A percentile compares a stretch with the other conserved stretches of the same genome.
phyloP scores from a whole-genome alignment of 2,113 vertebrate species.

The Ctenodactylus gundi region DNA sequence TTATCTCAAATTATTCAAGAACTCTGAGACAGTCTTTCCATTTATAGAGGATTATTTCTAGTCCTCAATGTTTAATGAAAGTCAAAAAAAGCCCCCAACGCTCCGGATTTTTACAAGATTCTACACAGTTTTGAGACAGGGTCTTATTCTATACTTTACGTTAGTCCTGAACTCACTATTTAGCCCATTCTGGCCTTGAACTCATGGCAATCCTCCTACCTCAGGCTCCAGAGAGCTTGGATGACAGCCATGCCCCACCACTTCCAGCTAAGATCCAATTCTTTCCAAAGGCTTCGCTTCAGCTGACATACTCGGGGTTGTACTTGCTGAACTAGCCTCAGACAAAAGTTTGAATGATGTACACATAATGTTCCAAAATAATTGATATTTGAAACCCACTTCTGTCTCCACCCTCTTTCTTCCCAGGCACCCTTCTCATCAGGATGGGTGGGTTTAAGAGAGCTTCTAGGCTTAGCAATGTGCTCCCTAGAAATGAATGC shows the following conservation, averaged over 20 bases:
- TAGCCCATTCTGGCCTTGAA: too few relatives aligned
- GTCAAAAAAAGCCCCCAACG: too few relatives aligned
- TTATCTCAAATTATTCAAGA: not conserved
- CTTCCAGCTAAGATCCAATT: not conserved
- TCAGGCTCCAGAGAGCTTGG: too few relatives aligned
- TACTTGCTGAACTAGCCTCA: not conserved
- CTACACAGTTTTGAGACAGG: too few relatives aligned
- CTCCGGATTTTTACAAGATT: too few relatives aligned
- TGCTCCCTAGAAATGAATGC: not conserved
- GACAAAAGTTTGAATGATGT: not conserved
- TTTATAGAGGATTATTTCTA: not conserved
- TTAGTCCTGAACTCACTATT: too few relatives aligned
- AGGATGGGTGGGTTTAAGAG: not conserved
- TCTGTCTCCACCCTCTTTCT: not conserved
- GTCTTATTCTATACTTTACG: too few relatives aligned
- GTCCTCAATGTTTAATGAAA: not conserved
- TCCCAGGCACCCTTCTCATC: not conserved
- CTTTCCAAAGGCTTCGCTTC: not conserved
- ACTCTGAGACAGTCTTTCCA: not conserved
- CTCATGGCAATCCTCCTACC: too few relatives aligned
- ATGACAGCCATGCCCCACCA: too few relatives aligned
- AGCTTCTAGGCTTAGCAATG: not conserved
- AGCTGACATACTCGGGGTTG: not conserved
- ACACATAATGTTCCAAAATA: not conserved
- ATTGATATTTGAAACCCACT: not conserved